Evolutionary conservation across 2,113 vertebrate species (phyloP).

Genomic region (Malaclemys terrapin): DNA sequence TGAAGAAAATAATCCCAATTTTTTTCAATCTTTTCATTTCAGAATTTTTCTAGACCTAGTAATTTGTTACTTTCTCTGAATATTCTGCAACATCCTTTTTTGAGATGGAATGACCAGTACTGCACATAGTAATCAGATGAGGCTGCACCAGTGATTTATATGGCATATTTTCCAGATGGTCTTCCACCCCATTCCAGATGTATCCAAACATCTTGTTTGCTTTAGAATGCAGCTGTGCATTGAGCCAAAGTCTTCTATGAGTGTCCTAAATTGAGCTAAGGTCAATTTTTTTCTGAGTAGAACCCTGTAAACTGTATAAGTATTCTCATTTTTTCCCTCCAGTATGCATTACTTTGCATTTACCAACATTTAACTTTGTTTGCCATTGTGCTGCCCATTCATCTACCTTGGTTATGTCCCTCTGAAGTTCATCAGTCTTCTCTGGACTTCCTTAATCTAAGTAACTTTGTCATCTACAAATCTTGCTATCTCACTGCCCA

Average conservation of each 20-base stretch:
- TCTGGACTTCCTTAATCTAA: not conserved
- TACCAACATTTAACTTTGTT: slow-evolving; percentile 38
- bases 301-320: not conserved
- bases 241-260: slow-evolving; percentile 29
- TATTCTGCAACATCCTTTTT: not conserved
- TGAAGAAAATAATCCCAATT: slow-evolving; percentile 33
- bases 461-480: not conserved
- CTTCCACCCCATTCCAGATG: fast-evolving
- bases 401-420: not conserved
- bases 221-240: not conserved
- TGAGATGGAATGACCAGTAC: fast-evolving
- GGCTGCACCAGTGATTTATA: not conserved
- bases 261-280: not conserved
- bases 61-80: not conserved
- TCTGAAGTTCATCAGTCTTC: not conserved
- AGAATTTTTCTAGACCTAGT: not conserved
- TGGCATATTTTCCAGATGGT: not conserved
- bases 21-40: slow-evolving; percentile 2
- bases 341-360: slow-evolving; percentile 13
- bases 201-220: not conserved
- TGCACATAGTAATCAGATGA: fast-evolving
- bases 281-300: not conserved
- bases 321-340: not conserved
- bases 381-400: not conserved
- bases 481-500: not conserved